A percentile compares a stretch with the other conserved stretches of the same genome.
These are phyloP conservation scores for Lepilemur septentrionalis DNA, from an alignment of 2,797 vertebrate species.

Conservation along the genomic window DNA sequence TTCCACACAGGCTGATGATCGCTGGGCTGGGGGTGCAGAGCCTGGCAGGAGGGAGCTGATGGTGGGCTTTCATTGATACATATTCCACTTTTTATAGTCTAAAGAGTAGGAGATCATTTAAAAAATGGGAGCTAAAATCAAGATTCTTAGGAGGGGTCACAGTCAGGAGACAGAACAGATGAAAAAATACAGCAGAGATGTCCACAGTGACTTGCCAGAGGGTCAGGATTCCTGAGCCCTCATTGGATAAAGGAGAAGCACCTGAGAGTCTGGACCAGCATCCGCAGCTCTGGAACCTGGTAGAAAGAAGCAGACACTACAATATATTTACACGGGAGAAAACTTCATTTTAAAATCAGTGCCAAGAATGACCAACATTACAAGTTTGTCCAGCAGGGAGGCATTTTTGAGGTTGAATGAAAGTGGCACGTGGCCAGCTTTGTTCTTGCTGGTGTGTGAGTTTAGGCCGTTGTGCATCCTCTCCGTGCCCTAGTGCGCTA, in stretches of 20 bases:
- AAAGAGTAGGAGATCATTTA: background rate
- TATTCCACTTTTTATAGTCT: background rate
- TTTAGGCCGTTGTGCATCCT: background rate
- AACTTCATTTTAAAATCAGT: background rate
- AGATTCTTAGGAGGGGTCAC: background rate
- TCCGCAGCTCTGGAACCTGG: background rate
- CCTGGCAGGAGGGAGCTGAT: accelerated
- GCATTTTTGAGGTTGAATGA: background rate
- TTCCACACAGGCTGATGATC: background rate
- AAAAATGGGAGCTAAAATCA: background rate
- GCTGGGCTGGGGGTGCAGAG: background rate
- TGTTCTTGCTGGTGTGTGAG: background rate
- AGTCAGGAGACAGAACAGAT: background rate
- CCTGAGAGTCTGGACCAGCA: background rate
- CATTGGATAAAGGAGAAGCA: background rate
- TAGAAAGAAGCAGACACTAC: background rate
- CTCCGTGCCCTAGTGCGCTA: background rate
- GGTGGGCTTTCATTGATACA: background rate
- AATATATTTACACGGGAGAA: background rate
- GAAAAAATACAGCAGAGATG: background rate
- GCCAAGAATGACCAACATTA: background rate
- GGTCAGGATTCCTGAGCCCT: background rate
- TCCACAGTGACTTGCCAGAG: background rate
- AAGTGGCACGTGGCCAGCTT: background rate
- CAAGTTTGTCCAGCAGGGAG: background rate